Evolutionary conservation across 2,113 vertebrate species (phyloP), one percentile per base, ranked within the genome.

Genomic region (Cervus canadensis): DNA sequence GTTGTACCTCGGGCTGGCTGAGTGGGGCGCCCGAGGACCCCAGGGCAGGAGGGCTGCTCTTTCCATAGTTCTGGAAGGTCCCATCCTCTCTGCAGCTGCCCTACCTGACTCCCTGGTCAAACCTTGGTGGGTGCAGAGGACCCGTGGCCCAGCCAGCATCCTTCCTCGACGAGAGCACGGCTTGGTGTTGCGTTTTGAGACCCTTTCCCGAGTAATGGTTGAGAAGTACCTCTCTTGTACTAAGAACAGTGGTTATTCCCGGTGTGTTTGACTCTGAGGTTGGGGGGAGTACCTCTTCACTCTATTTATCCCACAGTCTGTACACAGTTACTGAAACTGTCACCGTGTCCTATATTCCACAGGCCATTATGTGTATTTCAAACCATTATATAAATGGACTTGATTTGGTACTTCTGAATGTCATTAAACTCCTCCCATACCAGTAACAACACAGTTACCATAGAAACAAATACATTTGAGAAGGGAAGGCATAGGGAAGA

Each of bases 321-420:
- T 76, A 54, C 3, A 25, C 91, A 90, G 97, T 93, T 94, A 94
- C 95, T 82, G 97, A 97, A 97, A 95, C 98, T 97, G 97, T 94
- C 96, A 91, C 96, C 0, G 15, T 57, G 97, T 93, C 96, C 94
- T 91, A 94, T 91, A 97, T 96, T 97, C 97, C 93, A 71, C 56
- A 91, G 95, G 84, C 96, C 90, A 98, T 98, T 98, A 98, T 97
- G 97, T 96, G 96, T 97, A 96, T 98, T 98, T 98, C 96, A 95
- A 96, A 96, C 98, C 95, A 96, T 98, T 97, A 97, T 78, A 98
- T 96, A 98, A 98, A 98, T 97, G 97, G 97, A 98, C 98, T 97
- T 97, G 97, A 98, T 98, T 95, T 97, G 95, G 94, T 97, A 94
- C 97, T 97, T 98, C 89, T 97, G 98, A 97, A 98, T 98, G 98